Base-by-base conservation (phyloP, 2,797 vertebrate species). In the Avahi laniger region DNA sequence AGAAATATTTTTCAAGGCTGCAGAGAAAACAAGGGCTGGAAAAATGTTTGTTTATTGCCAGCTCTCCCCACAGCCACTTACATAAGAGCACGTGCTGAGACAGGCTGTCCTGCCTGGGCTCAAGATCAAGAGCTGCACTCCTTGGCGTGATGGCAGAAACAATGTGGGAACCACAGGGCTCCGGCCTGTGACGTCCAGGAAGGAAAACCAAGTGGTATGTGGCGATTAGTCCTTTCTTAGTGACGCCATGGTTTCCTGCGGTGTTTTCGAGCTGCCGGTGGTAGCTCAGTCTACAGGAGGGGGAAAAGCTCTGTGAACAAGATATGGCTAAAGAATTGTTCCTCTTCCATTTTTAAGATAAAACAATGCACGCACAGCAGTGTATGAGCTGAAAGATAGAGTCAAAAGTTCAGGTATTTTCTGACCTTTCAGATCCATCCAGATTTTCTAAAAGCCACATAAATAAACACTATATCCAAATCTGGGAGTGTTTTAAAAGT, bases 1-100 rank as follows among this genome's bases (percentile, higher is more conserved):
- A 86, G 80, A 94, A 92, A 93, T 38, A 73, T 38, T 86, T 83
- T 89, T 95, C 89, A 95, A 94, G 82, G 83, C 93, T 78, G 11
- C 86, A 90, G 76, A 69, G 65, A 86, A 97, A 96, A 95, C 65
- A 92, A 96, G 79, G 17, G 41, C 72, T 95, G 50, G 83, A 89
- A 96, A 86, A 81, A 92, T 24, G 91, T 93, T 81, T 96, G 91
- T 93, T 91, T 94, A 94, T 91, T 89, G 91, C 89, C 96, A 83
- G 33, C 33, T 93, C 52, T 90, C 76, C 79, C 93, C 87, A 79
- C 83, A 91, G 81, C 22, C 89, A 65, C 96, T 97, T 97, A 96
- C 89, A 94, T 97, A 96, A 97, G 94, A 87, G 85, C 84, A 87
- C n/a, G 4, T 92, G 96, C 89, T 90, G 89, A 97, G 95, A 97